These are phyloP conservation scores for Sebastes hopkinsi DNA, from an alignment of 2,797 vertebrate genomes.

Conservation along the genomic window DNA sequence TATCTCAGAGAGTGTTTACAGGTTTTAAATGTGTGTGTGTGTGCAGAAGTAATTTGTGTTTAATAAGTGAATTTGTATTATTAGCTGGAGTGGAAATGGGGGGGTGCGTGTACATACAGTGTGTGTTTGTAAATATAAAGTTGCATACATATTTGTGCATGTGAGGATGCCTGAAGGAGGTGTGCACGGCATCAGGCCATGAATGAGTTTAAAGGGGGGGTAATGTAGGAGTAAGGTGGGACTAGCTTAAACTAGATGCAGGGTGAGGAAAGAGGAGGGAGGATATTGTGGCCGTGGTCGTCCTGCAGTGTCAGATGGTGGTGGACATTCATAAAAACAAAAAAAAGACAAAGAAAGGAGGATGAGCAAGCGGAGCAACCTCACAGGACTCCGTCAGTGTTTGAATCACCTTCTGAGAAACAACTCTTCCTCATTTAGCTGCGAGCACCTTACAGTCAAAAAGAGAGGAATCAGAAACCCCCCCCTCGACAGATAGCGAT, in stretches of 20 bases:
- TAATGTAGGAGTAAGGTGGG: conserved; percentile 19
- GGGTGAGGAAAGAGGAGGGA: conserved; percentile 29
- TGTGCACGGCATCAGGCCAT: conserved; percentile 33
- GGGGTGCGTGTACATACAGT: conserved; percentile 15
- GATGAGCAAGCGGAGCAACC: conserved; percentile 30
- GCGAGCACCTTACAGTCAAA: conserved; percentile 8
- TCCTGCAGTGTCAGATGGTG: conserved; percentile 40
- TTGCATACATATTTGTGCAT: conserved; percentile 34
- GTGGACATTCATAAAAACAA: conserved; percentile 31
- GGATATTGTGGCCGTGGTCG: conserved; percentile 17
- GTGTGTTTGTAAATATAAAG: conserved; percentile 41
- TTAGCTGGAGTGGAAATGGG: conserved; percentile 50
- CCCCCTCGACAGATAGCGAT: conserved; percentile 8
- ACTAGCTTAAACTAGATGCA: conserved; percentile 34
- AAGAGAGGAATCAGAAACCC: conserved; percentile 19
- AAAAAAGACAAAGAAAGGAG: conserved; percentile 18
- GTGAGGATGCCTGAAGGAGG: conserved; percentile 44
- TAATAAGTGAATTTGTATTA: conserved; percentile 70
- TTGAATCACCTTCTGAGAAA: conserved; percentile 4
- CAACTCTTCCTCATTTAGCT: conserved; percentile 20
- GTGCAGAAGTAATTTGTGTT: conserved; percentile 40
- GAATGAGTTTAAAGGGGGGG: conserved; percentile 22
- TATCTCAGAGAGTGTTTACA: conserved; percentile 66
- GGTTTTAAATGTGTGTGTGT: conserved; percentile 33
- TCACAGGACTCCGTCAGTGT: conserved; percentile 19